phyloP scores from a whole-genome alignment of 2,888 invertebrate species.

The Boloria selene region DNA sequence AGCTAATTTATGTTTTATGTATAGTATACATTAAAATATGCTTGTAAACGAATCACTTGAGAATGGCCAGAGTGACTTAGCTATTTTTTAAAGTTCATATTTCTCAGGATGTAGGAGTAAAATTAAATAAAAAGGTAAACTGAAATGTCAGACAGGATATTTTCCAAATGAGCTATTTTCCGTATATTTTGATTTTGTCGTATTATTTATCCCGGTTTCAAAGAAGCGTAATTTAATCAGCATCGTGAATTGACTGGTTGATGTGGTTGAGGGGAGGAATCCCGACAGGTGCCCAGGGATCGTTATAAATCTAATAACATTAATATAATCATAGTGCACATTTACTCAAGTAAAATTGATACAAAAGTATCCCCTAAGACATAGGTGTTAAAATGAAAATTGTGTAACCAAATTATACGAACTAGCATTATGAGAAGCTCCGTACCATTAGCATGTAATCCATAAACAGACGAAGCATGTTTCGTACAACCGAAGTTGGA shows the following conservation, averaged over 20 bases:
- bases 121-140: too few species aligned
- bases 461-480: constrained; percentile 23
- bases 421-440: background rate
- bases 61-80: too few species aligned
- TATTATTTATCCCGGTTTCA: background rate
- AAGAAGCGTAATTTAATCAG: constrained; percentile 14
- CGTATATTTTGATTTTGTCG: too few species aligned
- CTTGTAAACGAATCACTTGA: too few species aligned
- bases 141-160: too few species aligned
- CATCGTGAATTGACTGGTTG: constrained; percentile 17
- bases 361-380: constrained; percentile 5
- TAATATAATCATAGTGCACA: constrained; percentile 13
- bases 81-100: too few species aligned
- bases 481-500: constrained; percentile 19
- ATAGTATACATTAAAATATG: too few species aligned
- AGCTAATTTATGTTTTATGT: too few species aligned
- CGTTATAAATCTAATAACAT: constrained; percentile 19
- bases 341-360: background rate
- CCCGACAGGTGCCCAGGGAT: constrained; percentile 19
- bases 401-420: background rate
- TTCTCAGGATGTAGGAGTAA: too few species aligned
- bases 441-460: constrained; percentile 17
- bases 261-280: constrained; percentile 8
- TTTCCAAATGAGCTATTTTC: too few species aligned
- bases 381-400: background rate